A percentile compares a stretch with the other conserved stretches of the same genome.
phyloP scores from a whole-genome alignment of 1,140 invertebrate genomes.

The Episyrphus balteatus region DNA sequence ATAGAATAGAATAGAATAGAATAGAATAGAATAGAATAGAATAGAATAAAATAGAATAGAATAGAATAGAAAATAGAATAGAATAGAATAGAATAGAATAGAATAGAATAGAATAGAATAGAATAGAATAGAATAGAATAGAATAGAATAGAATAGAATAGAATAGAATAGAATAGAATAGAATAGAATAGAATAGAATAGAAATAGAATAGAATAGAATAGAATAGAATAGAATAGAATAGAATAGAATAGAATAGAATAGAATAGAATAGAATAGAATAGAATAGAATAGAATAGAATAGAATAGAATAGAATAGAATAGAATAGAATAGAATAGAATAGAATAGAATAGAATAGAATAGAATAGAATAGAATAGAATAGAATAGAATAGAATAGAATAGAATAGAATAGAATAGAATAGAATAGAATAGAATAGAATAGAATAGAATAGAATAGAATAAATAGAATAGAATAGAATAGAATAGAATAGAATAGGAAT shows the following conservation, averaged over 20 bases:
- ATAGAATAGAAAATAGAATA: neutral
- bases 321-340: neutral
- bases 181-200: neutral
- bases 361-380: neutral
- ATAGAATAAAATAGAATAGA: slow-evolving; percentile 4
- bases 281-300: neutral
- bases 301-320: no score
- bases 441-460: neutral
- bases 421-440: neutral
- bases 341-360: neutral
- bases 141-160: neutral
- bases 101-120: neutral
- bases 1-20: slow-evolving; percentile 6
- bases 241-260: neutral
- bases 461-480: neutral
- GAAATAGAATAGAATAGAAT: neutral
- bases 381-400: neutral
- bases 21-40: slow-evolving; percentile 6
- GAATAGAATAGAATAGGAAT: neutral
- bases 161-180: neutral
- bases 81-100: neutral
- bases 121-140: neutral
- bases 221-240: neutral
- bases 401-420: neutral
- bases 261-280: neutral